phyloP scores from a whole-genome alignment of 2,113 vertebrate species.

The Scalopus aquaticus region DNA sequence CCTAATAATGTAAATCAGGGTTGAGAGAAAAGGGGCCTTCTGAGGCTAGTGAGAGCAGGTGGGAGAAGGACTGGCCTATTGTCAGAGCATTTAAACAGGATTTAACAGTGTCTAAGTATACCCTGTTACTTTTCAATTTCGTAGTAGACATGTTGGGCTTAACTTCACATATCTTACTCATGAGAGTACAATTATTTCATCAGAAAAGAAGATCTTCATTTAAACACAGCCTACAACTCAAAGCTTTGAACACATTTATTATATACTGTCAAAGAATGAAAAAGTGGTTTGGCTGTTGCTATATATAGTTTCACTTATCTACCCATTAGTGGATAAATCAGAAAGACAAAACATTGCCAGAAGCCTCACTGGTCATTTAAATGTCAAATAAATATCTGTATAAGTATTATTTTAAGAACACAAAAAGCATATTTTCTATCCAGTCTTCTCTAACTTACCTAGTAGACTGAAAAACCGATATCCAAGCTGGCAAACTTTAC shows the following conservation, averaged over 20 bases:
- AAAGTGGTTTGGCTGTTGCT: conserved; percentile 39
- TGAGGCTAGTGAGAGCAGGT: not conserved
- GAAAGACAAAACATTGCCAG: conserved; percentile 31
- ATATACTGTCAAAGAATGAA: conserved; percentile 35
- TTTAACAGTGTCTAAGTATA: not conserved
- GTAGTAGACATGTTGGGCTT: not conserved
- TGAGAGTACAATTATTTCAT: conserved; percentile 55
- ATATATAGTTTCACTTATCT: conserved; percentile 43
- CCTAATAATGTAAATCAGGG: not conserved
- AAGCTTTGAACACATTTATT: conserved; percentile 39
- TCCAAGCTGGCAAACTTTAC: not conserved
- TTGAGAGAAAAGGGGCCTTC: not conserved
- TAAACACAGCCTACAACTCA: conserved; percentile 32
- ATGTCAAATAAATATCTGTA: conserved; percentile 21
- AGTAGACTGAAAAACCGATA: not conserved
- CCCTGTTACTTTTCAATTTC: not conserved
- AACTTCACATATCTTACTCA: conserved; percentile 4
- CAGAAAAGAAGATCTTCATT: conserved; percentile 35
- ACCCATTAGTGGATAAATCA: conserved; percentile 21
- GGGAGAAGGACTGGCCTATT: not conserved
- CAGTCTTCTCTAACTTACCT: not conserved
- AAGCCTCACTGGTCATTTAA: conserved; percentile 29
- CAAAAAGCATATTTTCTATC: not conserved
- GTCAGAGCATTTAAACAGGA: not conserved
- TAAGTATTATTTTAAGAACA: conserved; percentile 22